Evolutionary conservation across 2,797 vertebrate genomes (phyloP), one percentile per base, ranked within the genome.

Genomic region (Sebastes dallii): DNA sequence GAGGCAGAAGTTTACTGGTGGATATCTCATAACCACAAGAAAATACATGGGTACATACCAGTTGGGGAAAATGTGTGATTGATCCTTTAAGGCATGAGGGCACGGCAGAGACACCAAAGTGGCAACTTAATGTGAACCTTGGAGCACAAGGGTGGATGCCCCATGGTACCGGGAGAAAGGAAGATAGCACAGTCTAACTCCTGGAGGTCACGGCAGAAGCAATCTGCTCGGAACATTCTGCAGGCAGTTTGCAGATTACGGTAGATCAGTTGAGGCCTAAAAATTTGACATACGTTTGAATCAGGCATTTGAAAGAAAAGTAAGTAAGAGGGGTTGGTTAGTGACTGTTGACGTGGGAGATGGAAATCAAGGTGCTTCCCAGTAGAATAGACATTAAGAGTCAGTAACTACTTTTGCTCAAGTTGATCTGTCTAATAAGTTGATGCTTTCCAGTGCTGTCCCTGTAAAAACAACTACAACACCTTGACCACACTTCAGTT

Each of bases 111-210:
- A 66, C 61, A 39, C 39, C 25, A 24, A 6, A 66, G 22, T 39
- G 36, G 61, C 36, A 80, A 68, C 56, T 68, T n/a, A 4, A 72
- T 18, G 20, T 34, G 39, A 64, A 67, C 70, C 60, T 70, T 69
- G 69, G 72, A 72, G 65, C 74, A 66, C 71, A 72, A 34, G 60
- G 65, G 77, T 81, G 24, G 50, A 22, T 80, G 58, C 66, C 34
- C 27, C 39, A 10, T 42, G 25, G 52, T 66, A 75, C 68, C n/a
- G 22, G 20, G 16, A 71, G 54, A 64, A 72, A 73, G 8, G 36
- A 61, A 77, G 46, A 73, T 76, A 69, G 56, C 42, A 66, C 52
- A 46, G 36, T 76, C 62, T 42, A 36, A 7, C 22, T 50, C 70
- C 39, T 80, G 59, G 70, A 84, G 71, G 71, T 80, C 74, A 78